Conservation (phyloP, 2,797 vertebrate genomes). For the Spondyliosoma cantharus region DNA sequence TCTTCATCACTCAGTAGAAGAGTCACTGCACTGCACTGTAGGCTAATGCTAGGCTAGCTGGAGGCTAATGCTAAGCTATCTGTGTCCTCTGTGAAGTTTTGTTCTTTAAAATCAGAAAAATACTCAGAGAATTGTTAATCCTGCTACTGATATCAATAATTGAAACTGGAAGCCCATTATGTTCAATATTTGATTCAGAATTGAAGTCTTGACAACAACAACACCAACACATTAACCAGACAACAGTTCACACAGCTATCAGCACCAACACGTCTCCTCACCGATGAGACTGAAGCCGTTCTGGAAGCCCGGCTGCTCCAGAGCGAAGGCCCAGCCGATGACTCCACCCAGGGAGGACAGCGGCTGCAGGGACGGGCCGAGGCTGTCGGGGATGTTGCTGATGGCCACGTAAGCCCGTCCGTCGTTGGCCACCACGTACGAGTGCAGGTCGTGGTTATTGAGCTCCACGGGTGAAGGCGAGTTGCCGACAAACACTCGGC, state of each 20-base stretch:
- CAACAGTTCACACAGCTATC: neutral
- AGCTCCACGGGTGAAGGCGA: constrained; percentile 79
- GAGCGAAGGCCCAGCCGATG: constrained; percentile 97
- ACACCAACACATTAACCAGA: too few relatives aligned
- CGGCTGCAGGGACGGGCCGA: constrained; percentile 90
- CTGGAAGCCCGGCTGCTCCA: constrained; percentile 90
- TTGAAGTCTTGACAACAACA: too few relatives aligned
- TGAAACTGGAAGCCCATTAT: too few relatives aligned
- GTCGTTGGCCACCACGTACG: constrained; percentile 94
- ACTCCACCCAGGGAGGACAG: constrained; percentile 90
- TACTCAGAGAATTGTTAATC: too few relatives aligned
- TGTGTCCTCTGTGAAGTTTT: too few relatives aligned
- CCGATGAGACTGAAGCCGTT: constrained; percentile 94
- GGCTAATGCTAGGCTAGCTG: too few relatives aligned
- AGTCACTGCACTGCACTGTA: too few relatives aligned
- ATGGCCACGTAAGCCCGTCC: constrained; percentile 94
- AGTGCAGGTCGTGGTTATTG: constrained; percentile 91
- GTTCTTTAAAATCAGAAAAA: too few relatives aligned
- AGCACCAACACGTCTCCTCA: constrained; percentile 54
- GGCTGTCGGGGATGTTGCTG: constrained; percentile 85
- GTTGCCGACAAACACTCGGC: constrained; percentile 87
- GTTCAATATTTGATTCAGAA: too few relatives aligned
- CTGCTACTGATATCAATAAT: too few relatives aligned
- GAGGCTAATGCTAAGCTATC: too few relatives aligned
- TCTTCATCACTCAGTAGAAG: too few relatives aligned